phyloP scores from a whole-genome alignment of 2,888 invertebrate genomes.

The Uloborus plumipes region DNA sequence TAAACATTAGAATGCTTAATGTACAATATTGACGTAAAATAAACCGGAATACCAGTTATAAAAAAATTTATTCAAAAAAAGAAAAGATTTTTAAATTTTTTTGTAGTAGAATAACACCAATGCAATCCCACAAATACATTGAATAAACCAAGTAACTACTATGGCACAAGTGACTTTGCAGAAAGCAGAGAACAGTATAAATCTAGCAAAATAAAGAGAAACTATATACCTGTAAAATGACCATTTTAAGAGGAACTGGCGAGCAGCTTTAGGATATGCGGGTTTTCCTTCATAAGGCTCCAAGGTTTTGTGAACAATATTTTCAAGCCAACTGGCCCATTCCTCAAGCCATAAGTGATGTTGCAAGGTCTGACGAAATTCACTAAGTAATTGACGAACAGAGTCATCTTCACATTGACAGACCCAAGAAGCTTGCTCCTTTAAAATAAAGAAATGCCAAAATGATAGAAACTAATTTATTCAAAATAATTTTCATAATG shows the following conservation, averaged over 20 bases:
- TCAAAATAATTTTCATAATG: not conserved
- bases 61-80: no score
- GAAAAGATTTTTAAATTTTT: no score
- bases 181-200: not conserved
- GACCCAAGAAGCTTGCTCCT: conserved; percentile 91
- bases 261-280: conserved; percentile 86
- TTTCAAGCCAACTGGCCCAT: conserved; percentile 98
- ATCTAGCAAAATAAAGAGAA: not conserved
- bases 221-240: conserved; percentile 88
- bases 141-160: no score
- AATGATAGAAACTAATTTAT: not conserved
- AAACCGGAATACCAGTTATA: no score
- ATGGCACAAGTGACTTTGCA: no score
- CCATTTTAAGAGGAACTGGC: conserved; percentile 97
- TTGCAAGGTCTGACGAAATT: conserved; percentile 89
- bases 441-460: not conserved
- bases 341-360: conserved; percentile 91
- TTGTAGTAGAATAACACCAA: no score
- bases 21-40: no score
- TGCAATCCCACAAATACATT: no score
- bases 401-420: conserved; percentile 93
- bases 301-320: conserved; percentile 89
- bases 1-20: no score
- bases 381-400: conserved; percentile 87
- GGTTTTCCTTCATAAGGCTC: conserved; percentile 84